Evolutionary conservation across 2,113 vertebrate genomes (phyloP), one percentile per base, ranked within the genome.

Genomic region (Echinops telfairi): DNA sequence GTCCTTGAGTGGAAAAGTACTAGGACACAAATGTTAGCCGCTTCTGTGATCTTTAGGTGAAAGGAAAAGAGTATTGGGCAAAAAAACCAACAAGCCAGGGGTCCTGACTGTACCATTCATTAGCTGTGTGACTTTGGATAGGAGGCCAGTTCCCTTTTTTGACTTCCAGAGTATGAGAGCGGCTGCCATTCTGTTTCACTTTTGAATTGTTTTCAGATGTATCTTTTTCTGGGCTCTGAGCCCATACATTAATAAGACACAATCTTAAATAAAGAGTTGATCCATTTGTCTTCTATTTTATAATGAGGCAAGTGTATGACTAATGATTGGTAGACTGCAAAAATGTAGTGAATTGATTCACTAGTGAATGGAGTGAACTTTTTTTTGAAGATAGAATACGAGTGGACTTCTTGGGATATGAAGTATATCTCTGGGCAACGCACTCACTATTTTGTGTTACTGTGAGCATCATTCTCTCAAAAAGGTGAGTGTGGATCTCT

Each of bases 1-100:
- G 97, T 97, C 97, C 97, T 98, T 98, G 97, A 96, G 85, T 80
- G 64, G 92, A 92, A 97, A 96, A 95, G 91, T 97, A 95, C 87
- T 95, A 96, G 84, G 97, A 97, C 94, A 93, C 68, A 1, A 86
- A 95, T 1, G 0, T 87, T 93, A 96, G 83, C 86, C 91, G 92
- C 93, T 97, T 95, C 94, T 38, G 1, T 90, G 36, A 89, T 95
- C 22, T 70, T 80, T 58, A 58, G 22, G 9, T 68, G 66, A 62
- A 91, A 86, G 17, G 66, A 94, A 79, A 71, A 60, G 2, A 27
- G 5, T 68, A 53, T 64, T 25, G 16, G 53, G 60, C 22, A 77
- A 92, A 92, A 92, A 2, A 47, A 31, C 10, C 19, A 80, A 78
- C 4, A 40, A 7, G 0, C 0, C 20, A 83, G 16, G 1, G 17